phyloP scores from a whole-genome alignment of 2,797 vertebrate genomes.

The Acrossocheilus fasciatus region DNA sequence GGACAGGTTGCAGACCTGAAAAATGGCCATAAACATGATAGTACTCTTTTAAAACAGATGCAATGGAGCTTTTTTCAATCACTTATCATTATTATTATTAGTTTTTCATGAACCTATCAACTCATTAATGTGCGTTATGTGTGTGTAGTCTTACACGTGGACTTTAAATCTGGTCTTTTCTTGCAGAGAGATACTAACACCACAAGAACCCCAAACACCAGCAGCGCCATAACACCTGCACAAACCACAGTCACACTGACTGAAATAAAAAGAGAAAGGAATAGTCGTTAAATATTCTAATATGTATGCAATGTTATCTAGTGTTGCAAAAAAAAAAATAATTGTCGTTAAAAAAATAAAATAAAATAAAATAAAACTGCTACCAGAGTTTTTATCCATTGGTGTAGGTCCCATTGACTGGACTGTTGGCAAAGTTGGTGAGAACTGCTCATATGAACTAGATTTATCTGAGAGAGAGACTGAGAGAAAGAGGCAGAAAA shows the following conservation, averaged over 20 bases:
- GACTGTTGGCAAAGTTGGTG: not conserved
- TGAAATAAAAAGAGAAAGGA: not conserved
- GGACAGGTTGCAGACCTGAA: conserved; percentile 17
- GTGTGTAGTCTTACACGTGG: not conserved
- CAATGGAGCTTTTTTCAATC: not conserved
- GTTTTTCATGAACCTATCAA: not conserved
- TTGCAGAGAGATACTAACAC: not conserved
- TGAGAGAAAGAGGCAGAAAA: not conserved
- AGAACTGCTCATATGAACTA: too few relatives aligned
- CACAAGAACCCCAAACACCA: not conserved
- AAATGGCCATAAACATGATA: not conserved
- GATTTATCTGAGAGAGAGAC: not conserved
- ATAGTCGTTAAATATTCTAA: not conserved
- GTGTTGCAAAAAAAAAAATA: not conserved
- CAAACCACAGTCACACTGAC: not conserved
- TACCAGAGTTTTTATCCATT: not conserved
- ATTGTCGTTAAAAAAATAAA: not conserved
- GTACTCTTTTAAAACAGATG: not conserved
- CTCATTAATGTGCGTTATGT: not conserved
- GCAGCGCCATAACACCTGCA: conserved; percentile 14
- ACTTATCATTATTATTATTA: not conserved
- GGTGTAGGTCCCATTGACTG: not conserved
- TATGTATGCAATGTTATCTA: not conserved
- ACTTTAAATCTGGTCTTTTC: not conserved
- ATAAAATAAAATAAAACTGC: too few relatives aligned